Evolutionary conservation across 2,888 invertebrate genomes (phyloP), one percentile per base, ranked within the genome.

Genomic region (Trissoscelio sp.): DNA sequence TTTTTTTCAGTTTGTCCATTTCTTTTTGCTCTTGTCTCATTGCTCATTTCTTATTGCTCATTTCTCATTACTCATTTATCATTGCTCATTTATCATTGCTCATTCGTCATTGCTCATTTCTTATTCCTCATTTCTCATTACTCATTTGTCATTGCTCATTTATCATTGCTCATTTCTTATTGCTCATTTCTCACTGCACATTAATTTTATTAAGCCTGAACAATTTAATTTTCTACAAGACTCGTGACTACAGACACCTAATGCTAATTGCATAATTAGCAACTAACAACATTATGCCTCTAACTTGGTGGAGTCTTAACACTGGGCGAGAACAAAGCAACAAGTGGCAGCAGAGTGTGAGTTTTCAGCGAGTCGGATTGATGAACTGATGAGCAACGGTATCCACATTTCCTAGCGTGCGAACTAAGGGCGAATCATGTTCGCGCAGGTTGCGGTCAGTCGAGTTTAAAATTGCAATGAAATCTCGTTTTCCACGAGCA

Each of bases 401-500:
- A 82, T 51, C 73, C 67, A 37, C 62, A 48, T 62, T 78, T 69
- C 28, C 67, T 58, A 69, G 81, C 81, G 81, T 82, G 81, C 81
- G 81, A 79, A 81, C 81, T 60, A 11, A 70, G 66, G 81, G 75
- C 81, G 58, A 81, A 77, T 77, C 66, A 72, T 55, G 82, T 79
- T 82, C 79, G 82, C 82, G 82, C 78, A 82, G 70, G 79, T 75
- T 79, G 75, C 75, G 82, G 82, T 82, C 82, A 82, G 79, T 79
- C 66, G 79, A 70, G 66, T 82, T 82, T 79, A 66, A 82, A 80
- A 74, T 80, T 72, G 81, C 81, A 81, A 77, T 77, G 78, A 79
- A 82, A 79, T 83, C 74, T 83, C 57, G 82, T 83, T 84, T 84
- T 82, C 82, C 82, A 81, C 81, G 73, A 74, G 69, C 75, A 46